Percentiles rank a stretch among this genome's conserved stretches.
phyloP scores from a whole-genome alignment of 2,797 vertebrate species.

The Malacoraja senta region DNA sequence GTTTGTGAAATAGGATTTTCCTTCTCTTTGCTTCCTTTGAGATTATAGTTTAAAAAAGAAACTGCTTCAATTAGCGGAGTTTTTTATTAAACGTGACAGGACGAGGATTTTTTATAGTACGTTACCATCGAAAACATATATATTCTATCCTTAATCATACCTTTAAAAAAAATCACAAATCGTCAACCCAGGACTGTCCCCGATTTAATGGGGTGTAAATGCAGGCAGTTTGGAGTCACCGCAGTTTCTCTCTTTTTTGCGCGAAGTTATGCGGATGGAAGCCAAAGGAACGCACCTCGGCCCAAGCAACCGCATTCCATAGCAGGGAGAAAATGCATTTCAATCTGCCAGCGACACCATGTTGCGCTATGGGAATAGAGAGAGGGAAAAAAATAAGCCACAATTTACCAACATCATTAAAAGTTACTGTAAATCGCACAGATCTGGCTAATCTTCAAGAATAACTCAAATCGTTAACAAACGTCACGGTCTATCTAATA shows the following conservation, averaged over 20 bases:
- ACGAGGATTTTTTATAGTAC: constrained; percentile 9
- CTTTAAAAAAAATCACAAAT: neutral
- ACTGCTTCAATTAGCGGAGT: constrained; percentile 13
- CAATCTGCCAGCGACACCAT: constrained; percentile 23
- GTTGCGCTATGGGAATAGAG: neutral
- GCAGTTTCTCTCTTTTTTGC: neutral
- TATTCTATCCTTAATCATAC: neutral
- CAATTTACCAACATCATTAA: neutral
- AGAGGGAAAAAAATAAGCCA: neutral
- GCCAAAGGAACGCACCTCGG: constrained; percentile 46
- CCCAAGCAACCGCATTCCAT: constrained; percentile 50
- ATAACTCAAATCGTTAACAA: neutral
- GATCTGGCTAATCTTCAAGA: neutral
- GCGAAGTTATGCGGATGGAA: constrained; percentile 41
- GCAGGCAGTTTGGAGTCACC: constrained; percentile 42
- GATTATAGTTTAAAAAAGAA: neutral
- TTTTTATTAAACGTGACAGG: neutral
- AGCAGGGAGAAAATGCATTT: constrained; percentile 45
- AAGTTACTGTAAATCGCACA: neutral
- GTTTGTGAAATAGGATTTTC: neutral
- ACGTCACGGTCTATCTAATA: neutral
- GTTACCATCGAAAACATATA: constrained; percentile 18
- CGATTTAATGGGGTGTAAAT: constrained; percentile 47
- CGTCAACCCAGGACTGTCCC: neutral
- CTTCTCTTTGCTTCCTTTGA: neutral